phyloP scores from a whole-genome alignment of 2,888 invertebrate species.

The Chydorus sphaericus region DNA sequence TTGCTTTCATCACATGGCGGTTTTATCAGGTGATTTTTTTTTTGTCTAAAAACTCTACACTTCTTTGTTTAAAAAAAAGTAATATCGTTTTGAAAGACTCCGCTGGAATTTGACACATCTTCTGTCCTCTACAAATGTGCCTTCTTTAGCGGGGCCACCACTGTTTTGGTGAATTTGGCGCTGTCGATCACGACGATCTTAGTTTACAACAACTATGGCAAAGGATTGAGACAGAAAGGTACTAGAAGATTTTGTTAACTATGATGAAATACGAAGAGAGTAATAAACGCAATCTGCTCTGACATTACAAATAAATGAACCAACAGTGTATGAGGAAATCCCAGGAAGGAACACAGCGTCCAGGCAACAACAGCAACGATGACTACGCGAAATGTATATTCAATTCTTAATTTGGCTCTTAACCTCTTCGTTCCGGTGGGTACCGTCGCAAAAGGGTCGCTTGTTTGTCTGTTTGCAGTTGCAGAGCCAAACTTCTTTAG shows the following conservation, averaged over 20 bases:
- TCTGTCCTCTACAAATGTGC: slow-evolving; percentile 2
- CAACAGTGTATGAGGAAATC: neutral
- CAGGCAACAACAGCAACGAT: neutral
- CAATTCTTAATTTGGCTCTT: slow-evolving; percentile 29
- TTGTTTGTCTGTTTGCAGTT: slow-evolving; percentile 91
- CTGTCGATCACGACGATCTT: neutral
- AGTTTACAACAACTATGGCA: neutral
- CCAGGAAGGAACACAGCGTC: neutral
- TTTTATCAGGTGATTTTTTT: neutral
- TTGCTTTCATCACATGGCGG: neutral
- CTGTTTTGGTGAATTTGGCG: neutral
- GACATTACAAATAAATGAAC: neutral
- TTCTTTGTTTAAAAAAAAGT: neutral
- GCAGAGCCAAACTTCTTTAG: slow-evolving; percentile 91
- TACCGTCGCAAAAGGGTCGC: slow-evolving; percentile 92
- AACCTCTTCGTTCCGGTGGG: slow-evolving; percentile 60
- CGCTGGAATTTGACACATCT: neutral
- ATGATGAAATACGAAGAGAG: too few species aligned
- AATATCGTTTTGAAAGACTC: neutral
- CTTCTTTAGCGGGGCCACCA: neutral
- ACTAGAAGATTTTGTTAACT: neutral
- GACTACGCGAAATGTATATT: neutral
- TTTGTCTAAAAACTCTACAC: neutral
- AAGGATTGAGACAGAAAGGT: slow-evolving; percentile 8
- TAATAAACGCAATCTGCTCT: too few species aligned